Evolutionary conservation across 2,888 invertebrate genomes (phyloP), one percentile per base, ranked within the genome.

Genomic region (Hermaeophaga mercurialis): DNA sequence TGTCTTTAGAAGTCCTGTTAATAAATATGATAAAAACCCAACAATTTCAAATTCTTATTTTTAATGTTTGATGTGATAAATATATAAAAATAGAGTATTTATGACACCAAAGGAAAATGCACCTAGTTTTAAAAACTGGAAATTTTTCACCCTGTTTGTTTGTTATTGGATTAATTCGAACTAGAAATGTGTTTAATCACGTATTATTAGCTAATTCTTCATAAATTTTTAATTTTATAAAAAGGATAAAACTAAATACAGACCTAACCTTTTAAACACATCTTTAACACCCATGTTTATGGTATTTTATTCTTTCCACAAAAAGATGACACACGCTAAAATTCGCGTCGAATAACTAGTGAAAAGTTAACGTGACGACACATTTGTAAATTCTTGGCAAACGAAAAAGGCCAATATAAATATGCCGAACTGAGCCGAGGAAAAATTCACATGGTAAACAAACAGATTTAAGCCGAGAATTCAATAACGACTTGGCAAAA

Each of bases 341-440:
- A 26, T 12, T 39, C 26, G 15, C 15, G 28, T 8, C 7, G 18
- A 31, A 41, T 41, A 50, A 50, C 50, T 33, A 14, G 12, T 26
- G 39, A n/a, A 31, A 50, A 39, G 3, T 14, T 47, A 31, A 46
- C 33, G 50, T 31, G 28, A 18, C 18, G 38, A 41, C 31, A 31
- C 33, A 31, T 50, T 22, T 44, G 33, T 48, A 24, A 52, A 43
- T 52, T 52, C 52, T 52, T 52, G 52, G 52, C 52, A 52, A 33
- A 19, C 43, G 19, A 33, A 43, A 34, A 43, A 52, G 8, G 43
- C 43, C 38, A 43, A 52, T 19, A 43, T 43, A 52, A 43, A 43
- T 43, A 34, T 9, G 5, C 19, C 43, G 52, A 52, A 34, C 31
- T 7, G 3, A 52, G 12, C 24, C 43, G 52, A 52, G 19, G 19